A percentile compares a stretch with the other conserved stretches of the same genome.
phyloP scores from a whole-genome alignment of 1,140 invertebrate genomes.

The Drosophila miranda region DNA sequence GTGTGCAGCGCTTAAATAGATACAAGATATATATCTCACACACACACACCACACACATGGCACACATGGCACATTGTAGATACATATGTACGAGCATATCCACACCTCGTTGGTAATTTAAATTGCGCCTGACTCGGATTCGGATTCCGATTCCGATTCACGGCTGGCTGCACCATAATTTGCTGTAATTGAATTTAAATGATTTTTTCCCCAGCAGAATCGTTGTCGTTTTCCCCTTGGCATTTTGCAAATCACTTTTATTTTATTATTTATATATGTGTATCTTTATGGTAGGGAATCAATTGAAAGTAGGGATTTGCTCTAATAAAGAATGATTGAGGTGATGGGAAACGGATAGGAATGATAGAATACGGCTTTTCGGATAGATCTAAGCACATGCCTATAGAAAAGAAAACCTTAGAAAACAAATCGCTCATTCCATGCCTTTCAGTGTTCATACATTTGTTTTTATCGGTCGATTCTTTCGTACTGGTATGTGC shows the following conservation, averaged over 20 bases:
- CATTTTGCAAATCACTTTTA: constrained; percentile 1
- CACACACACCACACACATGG: not conserved
- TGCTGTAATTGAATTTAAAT: constrained; percentile 67
- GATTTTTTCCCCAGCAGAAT: constrained; percentile 33
- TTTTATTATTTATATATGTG: not conserved
- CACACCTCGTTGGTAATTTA: constrained; percentile 55
- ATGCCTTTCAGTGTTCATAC: too few species aligned
- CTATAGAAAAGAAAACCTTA: too few species aligned
- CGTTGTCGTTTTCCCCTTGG: not conserved
- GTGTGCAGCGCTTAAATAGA: constrained; percentile 58
- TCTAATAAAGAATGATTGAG: too few species aligned
- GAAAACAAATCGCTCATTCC: too few species aligned
- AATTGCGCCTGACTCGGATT: constrained; percentile 36
- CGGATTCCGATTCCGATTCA: not conserved
- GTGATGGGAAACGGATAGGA: too few species aligned
- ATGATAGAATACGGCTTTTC: too few species aligned
- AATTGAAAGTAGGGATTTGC: too few species aligned
- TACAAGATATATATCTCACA: constrained; percentile 33
- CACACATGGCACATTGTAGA: constrained; percentile 5
- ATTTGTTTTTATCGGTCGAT: too few species aligned
- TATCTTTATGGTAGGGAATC: too few species aligned
- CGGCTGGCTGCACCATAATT: constrained; percentile 40
- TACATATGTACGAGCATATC: not conserved
- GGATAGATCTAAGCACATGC: too few species aligned
- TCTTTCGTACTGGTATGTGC: not conserved